phyloP scores from a whole-genome alignment of 2,888 invertebrate species.

The Tetrapedia diversipes region DNA sequence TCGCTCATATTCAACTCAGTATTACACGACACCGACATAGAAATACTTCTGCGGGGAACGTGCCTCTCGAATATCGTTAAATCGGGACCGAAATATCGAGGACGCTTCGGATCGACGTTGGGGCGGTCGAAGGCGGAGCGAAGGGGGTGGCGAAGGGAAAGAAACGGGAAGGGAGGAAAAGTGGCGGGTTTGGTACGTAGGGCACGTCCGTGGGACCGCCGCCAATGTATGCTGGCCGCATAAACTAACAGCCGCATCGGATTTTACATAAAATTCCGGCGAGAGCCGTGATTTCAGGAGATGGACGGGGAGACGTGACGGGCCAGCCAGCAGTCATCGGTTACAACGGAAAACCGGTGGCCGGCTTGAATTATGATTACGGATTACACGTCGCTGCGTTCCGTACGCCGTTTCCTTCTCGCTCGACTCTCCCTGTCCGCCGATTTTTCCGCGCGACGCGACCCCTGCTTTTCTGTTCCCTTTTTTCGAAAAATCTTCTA shows the following conservation, averaged over 20 bases:
- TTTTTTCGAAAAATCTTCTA: background rate
- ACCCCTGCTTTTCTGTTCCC: background rate
- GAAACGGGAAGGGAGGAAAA: constrained; percentile 70
- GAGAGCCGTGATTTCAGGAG: constrained; percentile 78
- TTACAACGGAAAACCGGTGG: constrained; percentile 63
- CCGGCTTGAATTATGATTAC: constrained; percentile 77
- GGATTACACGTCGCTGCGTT: constrained; percentile 63
- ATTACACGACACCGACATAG: no score
- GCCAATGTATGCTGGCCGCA: constrained; percentile 82
- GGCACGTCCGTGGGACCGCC: constrained; percentile 81
- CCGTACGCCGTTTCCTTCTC: constrained; percentile 26
- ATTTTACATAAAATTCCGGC: constrained; percentile 82
- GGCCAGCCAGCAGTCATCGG: constrained; percentile 74
- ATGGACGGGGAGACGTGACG: constrained; percentile 79
- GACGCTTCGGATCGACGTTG: constrained; percentile 55
- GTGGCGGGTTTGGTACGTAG: constrained; percentile 80
- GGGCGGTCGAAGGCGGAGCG: constrained; percentile 59
- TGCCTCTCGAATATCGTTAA: constrained; percentile 35
- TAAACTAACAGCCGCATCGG: constrained; percentile 83
- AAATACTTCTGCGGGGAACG: no score
- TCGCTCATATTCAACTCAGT: no score
- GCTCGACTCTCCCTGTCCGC: background rate
- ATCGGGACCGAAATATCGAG: constrained; percentile 63
- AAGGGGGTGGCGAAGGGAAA: constrained; percentile 48
- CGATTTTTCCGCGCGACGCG: background rate